These are phyloP conservation scores for Meteorus cinctellus DNA, from an alignment of 2,888 invertebrate genomes.

Conservation along the genomic window DNA sequence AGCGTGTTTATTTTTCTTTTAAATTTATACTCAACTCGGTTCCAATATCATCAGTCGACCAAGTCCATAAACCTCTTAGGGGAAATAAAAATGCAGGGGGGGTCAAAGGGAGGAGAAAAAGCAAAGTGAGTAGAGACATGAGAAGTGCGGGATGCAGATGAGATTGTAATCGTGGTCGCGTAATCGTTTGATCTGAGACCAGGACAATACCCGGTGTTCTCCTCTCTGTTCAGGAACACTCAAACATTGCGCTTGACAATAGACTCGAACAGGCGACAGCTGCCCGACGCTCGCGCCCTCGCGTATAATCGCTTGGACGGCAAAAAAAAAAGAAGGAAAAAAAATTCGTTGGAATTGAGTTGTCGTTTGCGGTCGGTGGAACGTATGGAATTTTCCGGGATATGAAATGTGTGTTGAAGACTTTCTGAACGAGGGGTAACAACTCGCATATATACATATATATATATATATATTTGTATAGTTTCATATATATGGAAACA, in stretches of 20 bases:
- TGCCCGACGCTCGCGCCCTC: constrained; percentile 66
- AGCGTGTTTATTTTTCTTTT: neutral
- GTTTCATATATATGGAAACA: neutral
- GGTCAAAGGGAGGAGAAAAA: constrained; percentile 10
- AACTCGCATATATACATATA: neutral
- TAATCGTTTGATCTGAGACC: constrained; percentile 70
- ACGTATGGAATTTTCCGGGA: neutral
- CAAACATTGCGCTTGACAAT: constrained; percentile 70
- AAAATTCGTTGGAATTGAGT: constrained; percentile 30
- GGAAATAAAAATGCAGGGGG: constrained; percentile 18
- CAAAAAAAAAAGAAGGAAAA: constrained; percentile 43
- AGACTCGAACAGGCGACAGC: constrained; percentile 70
- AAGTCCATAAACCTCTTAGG: neutral
- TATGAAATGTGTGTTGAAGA: neutral
- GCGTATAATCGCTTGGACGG: constrained; percentile 52
- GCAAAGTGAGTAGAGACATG: constrained; percentile 45
- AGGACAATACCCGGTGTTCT: constrained; percentile 71
- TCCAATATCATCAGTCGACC: neutral
- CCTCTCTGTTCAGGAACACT: constrained; percentile 69
- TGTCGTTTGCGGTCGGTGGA: constrained; percentile 15
- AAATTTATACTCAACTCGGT: neutral
- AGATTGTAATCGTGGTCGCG: constrained; percentile 68
- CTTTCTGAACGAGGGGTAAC: neutral
- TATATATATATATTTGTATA: too few relatives aligned
- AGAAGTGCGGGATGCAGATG: constrained; percentile 69